phyloP scores from a whole-genome alignment of 2,113 vertebrate genomes.

The Sylvietta virens region DNA sequence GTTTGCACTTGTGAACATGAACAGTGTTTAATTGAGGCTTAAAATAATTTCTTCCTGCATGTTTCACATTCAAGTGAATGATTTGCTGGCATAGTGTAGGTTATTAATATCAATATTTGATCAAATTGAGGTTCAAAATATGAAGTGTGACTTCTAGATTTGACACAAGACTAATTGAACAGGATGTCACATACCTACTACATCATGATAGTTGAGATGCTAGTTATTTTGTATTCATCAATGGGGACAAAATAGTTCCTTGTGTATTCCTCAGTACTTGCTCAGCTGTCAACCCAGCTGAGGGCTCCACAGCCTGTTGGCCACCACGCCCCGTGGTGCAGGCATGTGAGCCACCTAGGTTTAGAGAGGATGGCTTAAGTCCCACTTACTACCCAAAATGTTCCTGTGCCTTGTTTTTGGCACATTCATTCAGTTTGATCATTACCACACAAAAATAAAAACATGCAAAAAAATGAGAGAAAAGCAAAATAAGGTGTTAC shows the following conservation, averaged over 20 bases:
- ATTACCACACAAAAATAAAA: background rate
- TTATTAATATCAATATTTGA: background rate
- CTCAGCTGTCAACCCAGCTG: background rate
- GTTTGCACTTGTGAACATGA: background rate
- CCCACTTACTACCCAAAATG: background rate
- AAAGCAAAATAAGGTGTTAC: background rate
- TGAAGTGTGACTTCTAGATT: background rate
- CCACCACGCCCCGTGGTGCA: accelerated
- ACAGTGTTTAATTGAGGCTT: background rate
- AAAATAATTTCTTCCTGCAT: background rate
- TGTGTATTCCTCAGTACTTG: background rate
- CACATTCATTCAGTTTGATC: background rate
- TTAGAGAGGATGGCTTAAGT: background rate
- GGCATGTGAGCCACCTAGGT: background rate
- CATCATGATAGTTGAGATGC: background rate
- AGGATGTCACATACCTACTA: background rate
- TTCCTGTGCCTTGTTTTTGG: background rate
- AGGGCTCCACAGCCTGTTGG: background rate
- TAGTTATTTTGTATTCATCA: background rate
- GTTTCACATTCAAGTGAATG: background rate
- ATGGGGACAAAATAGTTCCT: background rate
- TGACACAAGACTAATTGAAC: background rate
- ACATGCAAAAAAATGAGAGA: background rate
- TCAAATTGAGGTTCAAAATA: background rate
- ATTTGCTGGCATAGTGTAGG: background rate